Base-by-base conservation (phyloP, 2,797 vertebrate genomes). In the Sphaeramia orbicularis region DNA sequence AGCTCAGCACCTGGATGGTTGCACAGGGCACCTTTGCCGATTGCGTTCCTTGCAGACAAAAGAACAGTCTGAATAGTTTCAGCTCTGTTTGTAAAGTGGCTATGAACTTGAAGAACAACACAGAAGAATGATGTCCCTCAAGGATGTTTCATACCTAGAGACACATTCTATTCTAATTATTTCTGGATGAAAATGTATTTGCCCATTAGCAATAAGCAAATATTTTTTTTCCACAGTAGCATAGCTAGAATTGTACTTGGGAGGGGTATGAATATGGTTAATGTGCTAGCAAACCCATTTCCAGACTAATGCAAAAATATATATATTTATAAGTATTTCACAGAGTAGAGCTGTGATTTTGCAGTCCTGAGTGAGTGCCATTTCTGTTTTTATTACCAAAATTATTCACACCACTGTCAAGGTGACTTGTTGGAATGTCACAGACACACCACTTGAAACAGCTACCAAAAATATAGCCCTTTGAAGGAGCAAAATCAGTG, bases 341-440 rank as follows among this genome's bases (percentile, higher is more conserved):
- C 74, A 73, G 48, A 57, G 65, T 66, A 44, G 50, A 81, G 70
- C 55, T 74, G 57, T 55, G 81, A 55, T 81, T 78, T 84, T 68
- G 74, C 57, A 69, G 70, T 61, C 51, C 30, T 68, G 74, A 79
- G 62, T 65, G 60, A 73, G 42, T 65, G 56, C 38, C 55, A 63
- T 79, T 75, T 64, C 71, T 74, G 71, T 69, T 81, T 86, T 91
- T 86, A 87, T 88, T 85, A 71, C 73, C 50, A 67, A 82, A 79
- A 87, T 88, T 81, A 85, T 83, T 89, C 84, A 87, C 70, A 76
- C 70, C 37, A 40, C 74, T 82, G 86, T 88, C 86, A 90, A 90
- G 83, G 87, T 90, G 90, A 92, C 84, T 86, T 85, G 80, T 87
- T 77, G 71, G 71, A 85, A 76, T 84, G 81, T 89, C 90, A 91